phyloP scores from a whole-genome alignment of 2,888 invertebrate genomes.

The Cloeon dipterum region DNA sequence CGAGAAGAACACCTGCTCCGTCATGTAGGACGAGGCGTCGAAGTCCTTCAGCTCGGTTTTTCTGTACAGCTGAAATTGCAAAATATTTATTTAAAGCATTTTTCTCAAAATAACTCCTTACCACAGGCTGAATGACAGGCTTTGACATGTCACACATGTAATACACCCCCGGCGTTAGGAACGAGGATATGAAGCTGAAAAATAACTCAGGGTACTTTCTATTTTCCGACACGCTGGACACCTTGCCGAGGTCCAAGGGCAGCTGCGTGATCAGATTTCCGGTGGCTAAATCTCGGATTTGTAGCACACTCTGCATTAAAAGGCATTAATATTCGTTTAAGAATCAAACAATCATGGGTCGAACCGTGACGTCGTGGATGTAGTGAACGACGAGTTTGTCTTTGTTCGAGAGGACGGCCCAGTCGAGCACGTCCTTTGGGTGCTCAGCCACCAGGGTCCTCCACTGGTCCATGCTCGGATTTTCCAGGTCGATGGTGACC shows the following conservation, averaged over 20 bases:
- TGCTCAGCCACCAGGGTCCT: slow-evolving; percentile 62
- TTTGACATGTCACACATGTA: slow-evolving; percentile 63
- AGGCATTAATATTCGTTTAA: slow-evolving; percentile 4
- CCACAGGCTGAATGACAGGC: slow-evolving; percentile 29
- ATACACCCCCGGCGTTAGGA: slow-evolving; percentile 71
- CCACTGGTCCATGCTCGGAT: slow-evolving; percentile 58
- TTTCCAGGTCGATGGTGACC: slow-evolving; percentile 54
- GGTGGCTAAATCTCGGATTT: slow-evolving; percentile 47
- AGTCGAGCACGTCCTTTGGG: slow-evolving; percentile 67
- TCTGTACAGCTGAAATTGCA: slow-evolving; percentile 38
- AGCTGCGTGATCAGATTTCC: slow-evolving; percentile 53
- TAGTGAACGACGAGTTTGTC: slow-evolving; percentile 74
- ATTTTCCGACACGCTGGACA: slow-evolving; percentile 65
- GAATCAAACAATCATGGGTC: slow-evolving; percentile 4
- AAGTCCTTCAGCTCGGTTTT: slow-evolving; percentile 72
- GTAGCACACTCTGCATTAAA: slow-evolving; percentile 60
- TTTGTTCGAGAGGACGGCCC: slow-evolving; percentile 63
- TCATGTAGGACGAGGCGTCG: slow-evolving; percentile 51
- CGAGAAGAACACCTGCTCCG: slow-evolving; percentile 73
- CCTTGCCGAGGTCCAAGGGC: slow-evolving; percentile 65
- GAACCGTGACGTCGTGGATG: slow-evolving; percentile 82
- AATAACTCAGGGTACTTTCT: slow-evolving; percentile 74
- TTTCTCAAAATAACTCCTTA: too few species aligned
- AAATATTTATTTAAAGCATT: slow-evolving; percentile 8
- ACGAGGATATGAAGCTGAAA: slow-evolving; percentile 83